phyloP scores from a whole-genome alignment of 2,888 invertebrate genomes.

The Eilema depressum region DNA sequence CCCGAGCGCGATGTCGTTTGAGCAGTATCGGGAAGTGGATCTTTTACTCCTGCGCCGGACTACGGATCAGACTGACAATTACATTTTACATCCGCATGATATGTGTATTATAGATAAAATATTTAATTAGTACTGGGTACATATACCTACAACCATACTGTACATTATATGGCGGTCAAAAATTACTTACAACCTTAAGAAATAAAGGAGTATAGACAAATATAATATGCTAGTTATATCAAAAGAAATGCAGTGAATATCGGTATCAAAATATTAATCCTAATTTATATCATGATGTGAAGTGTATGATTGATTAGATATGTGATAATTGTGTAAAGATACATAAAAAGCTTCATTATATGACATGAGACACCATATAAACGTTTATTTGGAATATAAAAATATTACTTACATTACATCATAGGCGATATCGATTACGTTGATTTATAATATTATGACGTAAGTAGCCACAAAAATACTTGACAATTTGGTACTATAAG shows the following conservation, averaged over 20 bases:
- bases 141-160: conserved; percentile 78
- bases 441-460: conserved; percentile 50
- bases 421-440: conserved; percentile 64
- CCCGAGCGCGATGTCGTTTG: conserved; percentile 66
- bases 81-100: conserved; percentile 81
- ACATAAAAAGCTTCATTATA: conserved; percentile 71
- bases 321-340: conserved; percentile 82
- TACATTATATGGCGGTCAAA: conserved; percentile 80
- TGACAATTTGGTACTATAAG: conserved; percentile 59
- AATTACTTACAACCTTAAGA: conserved; percentile 77
- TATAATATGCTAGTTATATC: conserved; percentile 77
- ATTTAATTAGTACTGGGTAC: conserved; percentile 80
- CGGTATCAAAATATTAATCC: conserved; percentile 84
- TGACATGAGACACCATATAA: conserved; percentile 66
- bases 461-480: conserved; percentile 72
- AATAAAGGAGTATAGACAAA: conserved; percentile 72
- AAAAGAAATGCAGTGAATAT: conserved; percentile 84
- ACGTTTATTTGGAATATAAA: conserved; percentile 77
- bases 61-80: conserved; percentile 74
- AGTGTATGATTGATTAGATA: conserved; percentile 81
- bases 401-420: conserved; percentile 77
- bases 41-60: conserved; percentile 69
- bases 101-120: conserved; percentile 82
- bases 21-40: conserved; percentile 61
- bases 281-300: conserved; percentile 78